Base-by-base conservation (phyloP, 2,888 invertebrate species). In the Acanthococcus lagerstroemiae region DNA sequence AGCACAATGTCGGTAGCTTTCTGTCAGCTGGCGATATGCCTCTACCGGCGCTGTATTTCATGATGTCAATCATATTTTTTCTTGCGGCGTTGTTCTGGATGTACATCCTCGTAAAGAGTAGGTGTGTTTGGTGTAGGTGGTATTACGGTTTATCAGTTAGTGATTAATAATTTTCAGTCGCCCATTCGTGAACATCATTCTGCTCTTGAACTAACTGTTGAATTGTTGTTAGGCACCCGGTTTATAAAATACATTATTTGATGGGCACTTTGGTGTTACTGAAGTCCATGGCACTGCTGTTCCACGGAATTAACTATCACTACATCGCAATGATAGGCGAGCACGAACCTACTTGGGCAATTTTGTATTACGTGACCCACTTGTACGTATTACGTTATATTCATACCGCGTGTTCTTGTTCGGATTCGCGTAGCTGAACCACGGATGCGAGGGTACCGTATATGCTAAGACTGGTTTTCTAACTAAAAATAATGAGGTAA, bases 21-120 rank as follows among this genome's bases (percentile, higher is more conserved):
- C 78, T 97, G 37, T 95, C 95, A 1, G 96, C 95, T 0, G 96
- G 96, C 0, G 94, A 96, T 78, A 94, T 96, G 85, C 95, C 95
- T 0, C 78, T 96, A 30, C 97, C 97, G 0, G 85, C 88, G 0
- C 78, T 99, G 1, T 97, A 94, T 77, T 90, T 91, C 72, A 86
- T 89, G 82, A 90, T 95, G 87, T 87, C 94, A 0, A 77, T 94
- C 3, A 77, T 95, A 27, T 97, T 95, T 79, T 86, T 93, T 70
- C 75, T 90, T 50, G 87, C 92, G n/a, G 94, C 91, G 0, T 83
- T 88, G 54, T 85, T 95, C 71, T 99, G 97, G 97, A 85, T 93
- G 2, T 90, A 88, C 73, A 85, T 95, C 50, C 78, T 99, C 9
- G 84, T 84, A 69, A 86, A 84, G 71, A 90, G 88, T 82, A 82